These are phyloP conservation scores for Leptobrachium leishanense DNA, from an alignment of 2,113 vertebrate genomes.

Conservation along the genomic window DNA sequence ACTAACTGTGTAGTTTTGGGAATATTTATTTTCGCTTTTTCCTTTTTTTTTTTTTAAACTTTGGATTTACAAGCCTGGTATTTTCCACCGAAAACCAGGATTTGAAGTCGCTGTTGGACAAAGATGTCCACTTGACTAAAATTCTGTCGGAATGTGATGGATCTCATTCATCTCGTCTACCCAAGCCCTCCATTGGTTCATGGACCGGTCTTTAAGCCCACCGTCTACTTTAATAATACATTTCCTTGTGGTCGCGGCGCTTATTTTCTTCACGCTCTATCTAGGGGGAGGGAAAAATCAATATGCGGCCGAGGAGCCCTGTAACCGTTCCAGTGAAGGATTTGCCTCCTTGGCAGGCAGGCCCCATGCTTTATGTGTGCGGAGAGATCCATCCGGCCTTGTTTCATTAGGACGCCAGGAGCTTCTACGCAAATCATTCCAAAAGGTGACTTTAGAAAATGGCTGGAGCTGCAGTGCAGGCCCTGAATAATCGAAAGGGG, in stretches of 20 bases:
- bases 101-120: too few species aligned
- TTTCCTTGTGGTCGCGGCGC: not conserved
- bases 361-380: slow-evolving; percentile 5
- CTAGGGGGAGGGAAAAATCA: not conserved
- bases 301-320: not conserved
- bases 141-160: too few species aligned
- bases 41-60: too few species aligned
- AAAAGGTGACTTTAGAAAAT: slow-evolving; percentile 18
- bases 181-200: too few species aligned
- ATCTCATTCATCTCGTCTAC: too few species aligned
- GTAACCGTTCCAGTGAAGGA: not conserved
- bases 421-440: slow-evolving; percentile 12
- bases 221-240: too few species aligned
- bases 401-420: slow-evolving; percentile 19
- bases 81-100: too few species aligned
- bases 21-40: too few species aligned
- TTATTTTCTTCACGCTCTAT: not conserved
- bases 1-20: too few species aligned
- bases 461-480: not conserved
- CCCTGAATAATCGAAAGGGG: not conserved
- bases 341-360: not conserved
- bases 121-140: too few species aligned
- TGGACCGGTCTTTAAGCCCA: too few species aligned
- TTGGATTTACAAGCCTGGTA: too few species aligned
- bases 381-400: slow-evolving; percentile 17